These are phyloP conservation scores for Eupithecia tripunctaria DNA, from an alignment of 2,888 invertebrate species.

Conservation along the genomic window DNA sequence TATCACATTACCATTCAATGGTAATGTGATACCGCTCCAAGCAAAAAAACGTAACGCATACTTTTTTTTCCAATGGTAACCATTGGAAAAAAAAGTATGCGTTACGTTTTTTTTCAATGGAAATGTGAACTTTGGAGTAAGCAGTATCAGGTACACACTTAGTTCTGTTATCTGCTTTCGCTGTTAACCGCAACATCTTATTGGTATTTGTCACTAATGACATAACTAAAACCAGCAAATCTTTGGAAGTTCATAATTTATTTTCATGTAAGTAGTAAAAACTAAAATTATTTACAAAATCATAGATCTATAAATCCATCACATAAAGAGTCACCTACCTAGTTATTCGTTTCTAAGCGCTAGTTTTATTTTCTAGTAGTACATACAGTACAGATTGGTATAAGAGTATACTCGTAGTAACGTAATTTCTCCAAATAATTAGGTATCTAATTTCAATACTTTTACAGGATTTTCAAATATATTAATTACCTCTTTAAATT, in stretches of 20 bases:
- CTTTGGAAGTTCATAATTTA: constrained; percentile 47
- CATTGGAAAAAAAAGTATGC: no score
- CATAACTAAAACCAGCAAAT: constrained; percentile 10
- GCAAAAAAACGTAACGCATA: no score
- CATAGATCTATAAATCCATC: constrained; percentile 62
- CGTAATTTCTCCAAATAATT: neutral
- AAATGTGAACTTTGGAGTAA: no score
- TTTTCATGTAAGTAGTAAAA: constrained; percentile 56
- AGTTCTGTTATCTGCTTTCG: no score
- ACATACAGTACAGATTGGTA: constrained; percentile 27
- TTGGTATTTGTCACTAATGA: neutral
- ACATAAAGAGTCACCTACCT: constrained; percentile 59
- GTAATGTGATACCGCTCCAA: no score
- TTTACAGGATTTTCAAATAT: neutral
- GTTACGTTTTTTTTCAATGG: no score
- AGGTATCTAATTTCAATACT: neutral
- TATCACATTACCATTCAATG: no score
- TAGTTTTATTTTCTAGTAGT: constrained; percentile 36
- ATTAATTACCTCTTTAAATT: neutral
- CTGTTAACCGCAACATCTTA: no score
- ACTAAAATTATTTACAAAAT: constrained; percentile 64
- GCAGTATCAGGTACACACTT: no score
- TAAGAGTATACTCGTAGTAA: constrained; percentile 7
- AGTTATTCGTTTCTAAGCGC: constrained; percentile 49
- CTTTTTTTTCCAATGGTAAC: no score